Conservation (phyloP, 2,797 vertebrate species). For the Gorsachius magnificus region DNA sequence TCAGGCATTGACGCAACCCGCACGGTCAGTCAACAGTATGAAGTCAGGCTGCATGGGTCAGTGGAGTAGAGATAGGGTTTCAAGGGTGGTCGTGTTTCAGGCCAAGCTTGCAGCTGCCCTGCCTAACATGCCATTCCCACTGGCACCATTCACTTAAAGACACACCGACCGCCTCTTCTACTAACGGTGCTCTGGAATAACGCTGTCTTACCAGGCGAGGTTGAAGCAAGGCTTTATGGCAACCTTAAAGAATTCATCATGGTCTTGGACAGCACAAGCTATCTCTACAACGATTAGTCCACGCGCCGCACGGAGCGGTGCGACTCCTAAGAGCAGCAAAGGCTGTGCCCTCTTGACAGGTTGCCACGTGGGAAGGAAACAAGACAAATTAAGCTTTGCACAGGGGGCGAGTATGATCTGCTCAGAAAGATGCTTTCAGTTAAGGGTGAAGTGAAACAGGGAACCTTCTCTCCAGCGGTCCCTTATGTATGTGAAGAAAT, state of each 20-base stretch:
- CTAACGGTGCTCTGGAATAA: not conserved
- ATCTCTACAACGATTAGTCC: not conserved
- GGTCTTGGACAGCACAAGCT: not conserved
- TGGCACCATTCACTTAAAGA: slow-evolving; percentile 66
- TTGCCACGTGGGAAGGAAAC: not conserved
- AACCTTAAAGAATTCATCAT: not conserved
- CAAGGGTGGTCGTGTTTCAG: slow-evolving; percentile 80
- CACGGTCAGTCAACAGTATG: not conserved
- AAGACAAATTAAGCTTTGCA: not conserved
- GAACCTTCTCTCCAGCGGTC: not conserved
- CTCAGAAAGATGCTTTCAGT: not conserved
- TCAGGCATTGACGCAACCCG: not conserved
- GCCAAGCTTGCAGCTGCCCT: slow-evolving; percentile 53
- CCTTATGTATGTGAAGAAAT: not conserved
- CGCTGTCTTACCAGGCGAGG: not conserved
- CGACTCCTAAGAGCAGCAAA: not conserved
- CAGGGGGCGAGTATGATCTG: fast-evolving
- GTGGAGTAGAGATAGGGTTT: slow-evolving; percentile 68
- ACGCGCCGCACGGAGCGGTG: fast-evolving
- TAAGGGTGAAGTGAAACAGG: not conserved
- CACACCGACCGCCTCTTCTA: not conserved
- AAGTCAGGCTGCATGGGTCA: slow-evolving; percentile 34
- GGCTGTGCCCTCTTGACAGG: not conserved
- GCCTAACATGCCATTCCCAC: slow-evolving; percentile 8
- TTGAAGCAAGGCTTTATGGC: not conserved